A percentile compares a stretch with the other conserved stretches of the same genome.
phyloP scores from a whole-genome alignment of 2,888 invertebrate species.

The Meganola albula region DNA sequence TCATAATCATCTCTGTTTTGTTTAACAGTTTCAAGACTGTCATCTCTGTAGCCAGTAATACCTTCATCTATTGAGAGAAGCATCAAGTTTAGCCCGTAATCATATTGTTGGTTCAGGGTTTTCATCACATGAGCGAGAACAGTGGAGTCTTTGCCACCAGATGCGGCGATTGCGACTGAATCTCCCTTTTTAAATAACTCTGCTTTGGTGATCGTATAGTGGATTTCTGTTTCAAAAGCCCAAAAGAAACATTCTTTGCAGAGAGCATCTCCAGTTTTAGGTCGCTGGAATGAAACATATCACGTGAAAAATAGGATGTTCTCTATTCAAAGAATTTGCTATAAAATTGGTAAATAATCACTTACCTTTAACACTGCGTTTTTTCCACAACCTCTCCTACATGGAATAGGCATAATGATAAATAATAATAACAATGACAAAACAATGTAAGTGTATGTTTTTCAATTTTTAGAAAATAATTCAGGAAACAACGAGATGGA shows the following conservation, averaged over 20 bases:
- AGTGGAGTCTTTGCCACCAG: constrained; percentile 97
- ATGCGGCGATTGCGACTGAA: constrained; percentile 95
- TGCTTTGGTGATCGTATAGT: constrained; percentile 90
- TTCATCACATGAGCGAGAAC: constrained; percentile 97
- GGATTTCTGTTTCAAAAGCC: constrained; percentile 96
- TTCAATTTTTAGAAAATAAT: no score
- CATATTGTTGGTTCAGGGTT: constrained; percentile 90
- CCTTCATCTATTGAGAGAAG: constrained; percentile 99
- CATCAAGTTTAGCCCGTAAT: constrained; percentile 93
- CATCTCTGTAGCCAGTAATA: constrained; percentile 96
- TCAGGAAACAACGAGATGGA: no score
- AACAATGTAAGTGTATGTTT: no score
- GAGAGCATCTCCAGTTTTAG: constrained; percentile 93
- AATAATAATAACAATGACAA: neutral
- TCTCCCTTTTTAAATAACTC: constrained; percentile 89
- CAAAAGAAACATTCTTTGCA: constrained; percentile 97
- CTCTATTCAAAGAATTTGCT: neutral
- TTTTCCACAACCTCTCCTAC: constrained; percentile 85
- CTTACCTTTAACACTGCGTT: constrained; percentile 86
- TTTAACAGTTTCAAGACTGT: constrained; percentile 97
- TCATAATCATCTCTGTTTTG: constrained; percentile 95
- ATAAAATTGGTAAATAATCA: neutral
- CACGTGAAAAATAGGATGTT: neutral
- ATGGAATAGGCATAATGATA: constrained; percentile 81
- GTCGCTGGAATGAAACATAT: constrained; percentile 79